Evolutionary conservation across 2,888 invertebrate genomes (phyloP).

Genomic region (Patella caerulea): DNA sequence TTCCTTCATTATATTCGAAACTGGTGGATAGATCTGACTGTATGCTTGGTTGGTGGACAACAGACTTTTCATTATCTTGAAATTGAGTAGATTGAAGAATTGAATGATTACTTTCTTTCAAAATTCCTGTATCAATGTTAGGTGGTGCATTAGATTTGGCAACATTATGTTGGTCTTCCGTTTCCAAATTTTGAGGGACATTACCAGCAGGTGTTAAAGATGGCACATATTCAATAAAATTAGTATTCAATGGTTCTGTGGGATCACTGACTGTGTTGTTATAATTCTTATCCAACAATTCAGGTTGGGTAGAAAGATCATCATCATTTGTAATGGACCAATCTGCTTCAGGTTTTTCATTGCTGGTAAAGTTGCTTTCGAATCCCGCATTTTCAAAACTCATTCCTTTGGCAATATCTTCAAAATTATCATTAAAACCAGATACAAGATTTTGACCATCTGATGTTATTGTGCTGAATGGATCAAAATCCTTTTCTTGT

Average conservation of each 20-base stretch:
- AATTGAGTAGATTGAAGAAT: background rate
- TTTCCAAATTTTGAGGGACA: background rate
- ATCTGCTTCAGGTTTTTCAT: constrained; percentile 5
- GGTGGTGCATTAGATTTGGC: background rate
- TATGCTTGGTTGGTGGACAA: constrained; percentile 3
- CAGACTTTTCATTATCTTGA: background rate
- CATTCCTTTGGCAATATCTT: background rate
- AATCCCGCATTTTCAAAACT: background rate
- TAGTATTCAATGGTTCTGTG: background rate
- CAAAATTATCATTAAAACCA: background rate
- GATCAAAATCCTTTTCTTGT: constrained; percentile 7
- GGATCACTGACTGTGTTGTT: background rate
- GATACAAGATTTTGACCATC: background rate
- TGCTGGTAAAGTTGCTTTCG: background rate
- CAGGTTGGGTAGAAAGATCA: background rate
- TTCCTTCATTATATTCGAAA: constrained; percentile 5
- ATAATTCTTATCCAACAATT: background rate
- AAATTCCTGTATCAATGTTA: background rate
- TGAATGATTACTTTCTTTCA: background rate
- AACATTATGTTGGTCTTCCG: too few species aligned
- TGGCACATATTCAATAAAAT: background rate
- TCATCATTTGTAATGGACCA: background rate
- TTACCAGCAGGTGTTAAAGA: background rate
- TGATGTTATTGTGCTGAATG: background rate
- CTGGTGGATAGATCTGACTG: constrained; percentile 1